These are phyloP conservation scores for Carassius carassius DNA, from an alignment of 2,113 vertebrate genomes.

Conservation along the genomic window DNA sequence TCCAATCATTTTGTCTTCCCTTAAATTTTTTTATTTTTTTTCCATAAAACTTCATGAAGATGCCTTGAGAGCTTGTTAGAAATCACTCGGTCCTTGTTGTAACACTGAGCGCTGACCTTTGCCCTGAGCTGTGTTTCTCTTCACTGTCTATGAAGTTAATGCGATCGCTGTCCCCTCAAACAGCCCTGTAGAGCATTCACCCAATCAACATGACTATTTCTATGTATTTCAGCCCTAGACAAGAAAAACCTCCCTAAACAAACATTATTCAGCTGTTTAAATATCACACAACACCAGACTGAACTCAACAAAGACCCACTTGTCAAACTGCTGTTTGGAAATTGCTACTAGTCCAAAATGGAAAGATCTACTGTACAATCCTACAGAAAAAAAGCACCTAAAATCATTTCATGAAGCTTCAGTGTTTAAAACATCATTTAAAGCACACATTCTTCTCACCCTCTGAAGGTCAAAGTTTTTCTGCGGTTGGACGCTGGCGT, in stretches of 20 bases:
- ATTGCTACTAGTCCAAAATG: not conserved
- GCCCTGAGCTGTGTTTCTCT: slow-evolving; percentile 21
- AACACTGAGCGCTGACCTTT: slow-evolving; percentile 31
- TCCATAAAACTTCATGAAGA: not conserved
- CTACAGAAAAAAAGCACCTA: not conserved
- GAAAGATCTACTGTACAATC: not conserved
- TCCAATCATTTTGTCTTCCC: not conserved
- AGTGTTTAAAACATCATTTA: not conserved
- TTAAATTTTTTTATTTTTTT: no score
- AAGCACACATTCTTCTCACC: slow-evolving; percentile 66
- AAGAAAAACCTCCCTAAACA: not conserved
- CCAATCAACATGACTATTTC: not conserved
- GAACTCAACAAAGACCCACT: not conserved
- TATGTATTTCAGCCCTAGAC: not conserved
- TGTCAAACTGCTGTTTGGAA: no score
- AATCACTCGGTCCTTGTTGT: slow-evolving; percentile 5
- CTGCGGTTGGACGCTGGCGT: slow-evolving; percentile 70
- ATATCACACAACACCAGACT: not conserved
- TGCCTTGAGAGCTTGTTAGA: not conserved
- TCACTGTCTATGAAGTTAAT: not conserved
- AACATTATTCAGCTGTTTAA: not conserved
- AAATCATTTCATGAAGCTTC: not conserved
- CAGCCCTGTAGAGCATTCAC: not conserved
- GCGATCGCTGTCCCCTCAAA: slow-evolving; percentile 20
- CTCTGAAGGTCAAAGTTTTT: slow-evolving; percentile 73